Percentiles rank a stretch among this genome's conserved stretches.
phyloP scores from a whole-genome alignment of 1,140 invertebrate species.

The Papilio polytes region DNA sequence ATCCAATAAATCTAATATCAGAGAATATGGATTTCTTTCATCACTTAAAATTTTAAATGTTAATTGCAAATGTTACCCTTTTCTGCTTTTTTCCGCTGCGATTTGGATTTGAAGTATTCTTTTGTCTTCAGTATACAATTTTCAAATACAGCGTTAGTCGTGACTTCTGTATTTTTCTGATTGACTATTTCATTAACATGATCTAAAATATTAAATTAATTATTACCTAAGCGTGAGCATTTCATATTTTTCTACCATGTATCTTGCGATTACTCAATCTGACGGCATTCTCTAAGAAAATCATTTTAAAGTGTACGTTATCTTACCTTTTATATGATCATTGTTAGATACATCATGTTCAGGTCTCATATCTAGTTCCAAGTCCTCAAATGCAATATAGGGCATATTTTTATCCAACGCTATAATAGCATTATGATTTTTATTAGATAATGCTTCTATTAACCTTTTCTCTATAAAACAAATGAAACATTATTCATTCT shows the following conservation, averaged over 20 bases:
- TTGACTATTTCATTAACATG: background rate
- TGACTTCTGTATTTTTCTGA: constrained; percentile 16
- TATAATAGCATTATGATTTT: constrained; percentile 15
- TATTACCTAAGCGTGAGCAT: background rate
- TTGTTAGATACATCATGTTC: background rate
- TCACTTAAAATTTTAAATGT: background rate
- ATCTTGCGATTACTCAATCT: no score
- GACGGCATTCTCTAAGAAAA: no score
- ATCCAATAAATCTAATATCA: background rate
- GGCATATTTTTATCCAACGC: background rate
- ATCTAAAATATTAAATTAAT: background rate
- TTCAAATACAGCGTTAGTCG: constrained; percentile 29
- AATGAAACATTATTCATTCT: background rate
- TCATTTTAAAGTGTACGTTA: background rate
- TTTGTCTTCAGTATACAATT: constrained; percentile 29
- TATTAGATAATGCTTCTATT: constrained; percentile 9
- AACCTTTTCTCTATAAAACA: constrained; percentile 14
- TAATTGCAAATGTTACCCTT: constrained; percentile 4
- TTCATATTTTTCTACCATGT: background rate
- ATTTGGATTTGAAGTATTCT: constrained; percentile 22
- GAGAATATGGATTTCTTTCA: background rate
- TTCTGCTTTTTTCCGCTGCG: constrained; percentile 3
- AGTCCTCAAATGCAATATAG: background rate
- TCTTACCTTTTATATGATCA: background rate
- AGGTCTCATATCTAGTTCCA: background rate